Evolutionary conservation across 2,113 vertebrate genomes (phyloP).

Genomic region (Microtus oregoni): DNA sequence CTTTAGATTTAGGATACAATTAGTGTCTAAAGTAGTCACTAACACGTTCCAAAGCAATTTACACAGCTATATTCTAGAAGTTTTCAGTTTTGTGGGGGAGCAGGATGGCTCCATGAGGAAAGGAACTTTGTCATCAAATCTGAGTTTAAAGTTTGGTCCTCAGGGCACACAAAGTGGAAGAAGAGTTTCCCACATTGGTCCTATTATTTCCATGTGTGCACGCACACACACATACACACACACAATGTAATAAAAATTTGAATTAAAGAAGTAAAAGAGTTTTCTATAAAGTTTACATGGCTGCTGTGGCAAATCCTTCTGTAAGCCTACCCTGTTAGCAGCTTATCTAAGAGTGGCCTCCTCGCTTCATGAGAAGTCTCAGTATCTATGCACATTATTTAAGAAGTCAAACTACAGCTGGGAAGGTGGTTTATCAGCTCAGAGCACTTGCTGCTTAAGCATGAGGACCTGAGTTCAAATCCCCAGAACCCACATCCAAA

Average conservation of each 20-base stretch:
- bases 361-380: no score
- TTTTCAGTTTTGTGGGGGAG: neutral
- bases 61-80: neutral
- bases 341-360: no score
- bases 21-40: conserved; percentile 4
- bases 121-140: neutral
- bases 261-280: no score
- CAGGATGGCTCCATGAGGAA: neutral
- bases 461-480: no score
- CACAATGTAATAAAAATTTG: neutral
- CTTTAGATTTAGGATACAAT: neutral
- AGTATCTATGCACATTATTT: no score
- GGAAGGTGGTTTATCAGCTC: no score
- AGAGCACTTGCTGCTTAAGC: no score
- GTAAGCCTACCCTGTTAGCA: no score
- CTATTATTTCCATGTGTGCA: neutral
- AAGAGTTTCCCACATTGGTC: neutral
- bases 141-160: neutral
- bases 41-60: neutral
- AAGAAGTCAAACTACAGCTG: no score
- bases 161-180: neutral
- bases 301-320: no score
- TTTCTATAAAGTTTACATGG: no score
- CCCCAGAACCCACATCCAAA: no score
- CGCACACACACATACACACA: neutral